Base-by-base conservation (phyloP, 2,888 invertebrate species). In the Diaprepes abbreviatus region DNA sequence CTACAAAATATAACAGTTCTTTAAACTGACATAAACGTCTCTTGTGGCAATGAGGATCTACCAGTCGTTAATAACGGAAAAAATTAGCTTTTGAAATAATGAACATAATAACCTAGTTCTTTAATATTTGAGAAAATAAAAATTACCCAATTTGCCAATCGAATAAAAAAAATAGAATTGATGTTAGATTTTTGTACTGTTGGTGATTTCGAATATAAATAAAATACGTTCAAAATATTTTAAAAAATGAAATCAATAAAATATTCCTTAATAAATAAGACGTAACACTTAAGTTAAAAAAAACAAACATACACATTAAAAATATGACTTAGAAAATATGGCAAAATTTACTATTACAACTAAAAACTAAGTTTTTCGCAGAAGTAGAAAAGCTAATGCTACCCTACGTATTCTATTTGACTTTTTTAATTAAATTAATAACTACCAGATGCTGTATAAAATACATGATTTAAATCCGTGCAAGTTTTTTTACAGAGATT, bases 251-350 rank as follows among this genome's bases (percentile, higher is more conserved):
- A 35, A n/a, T 17, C 5, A 35, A 55, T 19, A 21, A 21, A n/a
- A 5, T 24, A 24, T 24, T 24, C 24, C 3, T 24, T 24, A 24
- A 3, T 24, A 24, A 24, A 24, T 24, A 4, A 19, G 2, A 16
- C 17, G 17, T 17, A 17, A 48, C 5, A 14, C 14, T 24, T 19
- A 38, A 24, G 21, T 17, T 7, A 38, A 12, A 10, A 14, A 36
- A 55, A 33, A 16, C 33, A 2, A 4, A 17, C 14, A 55, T 14
- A 36, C 3, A 17, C 9, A 17, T 10, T 14, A 24, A 24, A 5
- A 55, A 35, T 21, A 55, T 55, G 55, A 55, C 55, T 55, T 55
- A 55, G 55, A 55, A 55, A 55, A 38, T 38, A 24, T 55, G 55
- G 24, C 55, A 55, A 43, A 50, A 7, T 50, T 12, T 35, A 43